phyloP scores from a whole-genome alignment of 92 coral and sea anemone genomes.

The Parazoanthus atlanticus region DNA sequence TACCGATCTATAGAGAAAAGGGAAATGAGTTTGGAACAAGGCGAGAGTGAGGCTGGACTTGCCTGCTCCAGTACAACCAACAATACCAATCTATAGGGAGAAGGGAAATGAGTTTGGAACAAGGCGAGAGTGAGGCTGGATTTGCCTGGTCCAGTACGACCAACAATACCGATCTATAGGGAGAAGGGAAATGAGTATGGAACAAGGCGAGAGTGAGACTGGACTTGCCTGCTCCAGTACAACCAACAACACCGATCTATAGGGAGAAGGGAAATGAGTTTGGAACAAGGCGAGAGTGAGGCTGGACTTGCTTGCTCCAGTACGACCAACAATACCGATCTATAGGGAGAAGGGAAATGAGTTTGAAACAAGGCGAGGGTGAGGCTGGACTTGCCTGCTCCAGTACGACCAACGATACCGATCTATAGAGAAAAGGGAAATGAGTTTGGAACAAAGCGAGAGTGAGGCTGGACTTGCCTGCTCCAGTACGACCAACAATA shows the following conservation, averaged over 20 bases:
- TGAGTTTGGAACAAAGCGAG: no score
- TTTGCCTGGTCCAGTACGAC: constrained; percentile 76
- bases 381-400: background rate
- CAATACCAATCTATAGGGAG: no score
- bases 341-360: no score
- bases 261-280: background rate
- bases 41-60: no score
- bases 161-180: background rate
- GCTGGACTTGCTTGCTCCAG: background rate
- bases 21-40: no score
- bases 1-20: no score
- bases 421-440: background rate
- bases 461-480: background rate
- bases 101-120: no score
- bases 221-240: constrained; percentile 85
- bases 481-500: constrained; percentile 1
- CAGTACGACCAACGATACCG: background rate
- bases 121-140: constrained; percentile 80
- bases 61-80: no score
- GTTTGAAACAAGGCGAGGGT: no score
- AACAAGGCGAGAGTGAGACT: constrained; percentile 70
- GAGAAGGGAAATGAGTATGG: background rate
- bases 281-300: background rate
- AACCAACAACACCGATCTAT: background rate
- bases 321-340: constrained; percentile 6